These are phyloP conservation scores for Rhingia rostrata DNA, from an alignment of 2,888 invertebrate species.

Conservation along the genomic window DNA sequence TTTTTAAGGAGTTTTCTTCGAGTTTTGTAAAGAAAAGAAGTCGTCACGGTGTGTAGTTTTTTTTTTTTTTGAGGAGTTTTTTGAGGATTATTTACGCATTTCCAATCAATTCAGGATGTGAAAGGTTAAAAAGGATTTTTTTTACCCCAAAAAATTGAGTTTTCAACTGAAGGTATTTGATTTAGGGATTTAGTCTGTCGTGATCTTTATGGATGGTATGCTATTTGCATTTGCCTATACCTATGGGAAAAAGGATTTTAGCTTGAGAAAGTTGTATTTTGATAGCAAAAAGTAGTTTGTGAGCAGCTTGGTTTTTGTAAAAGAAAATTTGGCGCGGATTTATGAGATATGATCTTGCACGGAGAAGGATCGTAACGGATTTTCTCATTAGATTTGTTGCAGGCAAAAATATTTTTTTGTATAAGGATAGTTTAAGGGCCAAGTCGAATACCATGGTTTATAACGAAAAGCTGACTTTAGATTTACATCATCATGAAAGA, in stretches of 20 bases:
- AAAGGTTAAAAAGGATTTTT: slow-evolving; percentile 51
- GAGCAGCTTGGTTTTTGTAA: too few relatives aligned
- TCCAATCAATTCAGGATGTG: slow-evolving; percentile 30
- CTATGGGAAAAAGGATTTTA: not conserved
- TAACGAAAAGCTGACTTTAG: too few relatives aligned
- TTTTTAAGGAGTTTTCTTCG: slow-evolving; percentile 34
- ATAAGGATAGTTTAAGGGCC: too few relatives aligned
- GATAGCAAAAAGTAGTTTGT: too few relatives aligned
- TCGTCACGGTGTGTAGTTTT: slow-evolving; percentile 49
- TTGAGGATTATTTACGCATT: slow-evolving; percentile 63
- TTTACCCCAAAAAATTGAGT: slow-evolving; percentile 52
- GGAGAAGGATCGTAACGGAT: too few relatives aligned
- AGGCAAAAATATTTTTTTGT: too few relatives aligned
- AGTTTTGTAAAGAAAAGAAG: slow-evolving; percentile 12
- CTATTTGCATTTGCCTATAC: not conserved
- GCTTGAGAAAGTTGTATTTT: not conserved
- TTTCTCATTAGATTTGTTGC: too few relatives aligned
- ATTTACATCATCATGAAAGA: too few relatives aligned
- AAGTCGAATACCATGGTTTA: too few relatives aligned
- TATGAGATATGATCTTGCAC: too few relatives aligned
- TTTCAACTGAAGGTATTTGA: slow-evolving; percentile 18
- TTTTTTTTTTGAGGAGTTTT: slow-evolving; percentile 30
- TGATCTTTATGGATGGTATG: not conserved
- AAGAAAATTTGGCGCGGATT: too few relatives aligned
- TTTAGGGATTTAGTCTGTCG: not conserved